These are phyloP conservation scores for Pharmacophagus antenor DNA, from an alignment of 2,888 invertebrate species.

Conservation along the genomic window DNA sequence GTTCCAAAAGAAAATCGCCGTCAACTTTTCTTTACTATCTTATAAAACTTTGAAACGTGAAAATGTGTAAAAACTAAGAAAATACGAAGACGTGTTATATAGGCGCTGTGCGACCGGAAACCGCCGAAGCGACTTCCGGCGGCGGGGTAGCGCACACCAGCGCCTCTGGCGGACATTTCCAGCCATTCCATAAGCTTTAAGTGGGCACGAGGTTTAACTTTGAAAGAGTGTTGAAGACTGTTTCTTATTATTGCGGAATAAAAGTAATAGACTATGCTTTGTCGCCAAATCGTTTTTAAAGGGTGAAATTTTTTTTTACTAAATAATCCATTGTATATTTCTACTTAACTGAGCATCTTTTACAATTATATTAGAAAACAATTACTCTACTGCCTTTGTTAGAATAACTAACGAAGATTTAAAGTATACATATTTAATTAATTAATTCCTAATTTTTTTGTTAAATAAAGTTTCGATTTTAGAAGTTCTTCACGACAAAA, in stretches of 20 bases:
- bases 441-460: too few relatives aligned
- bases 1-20: too few relatives aligned
- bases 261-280: background rate
- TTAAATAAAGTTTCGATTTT: too few relatives aligned
- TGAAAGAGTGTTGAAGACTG: conserved; percentile 14
- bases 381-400: too few relatives aligned
- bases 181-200: conserved; percentile 46
- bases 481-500: too few relatives aligned
- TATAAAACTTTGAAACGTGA: conserved; percentile 8
- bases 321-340: too few relatives aligned
- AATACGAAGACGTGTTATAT: conserved; percentile 42
- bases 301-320: too few relatives aligned
- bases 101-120: conserved; percentile 70
- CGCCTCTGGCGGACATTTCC: conserved; percentile 69
- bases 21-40: background rate
- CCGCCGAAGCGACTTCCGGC: conserved; percentile 72
- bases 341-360: too few relatives aligned
- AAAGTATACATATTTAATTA: background rate
- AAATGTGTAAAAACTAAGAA: conserved; percentile 22
- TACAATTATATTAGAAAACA: too few relatives aligned
- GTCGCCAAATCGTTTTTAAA: background rate
- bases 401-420: background rate
- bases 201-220: conserved; percentile 21
- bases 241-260: conserved; percentile 3
- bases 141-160: conserved; percentile 72